Conservation (phyloP, 2,888 invertebrate species). For the Syrista parreyssii region DNA sequence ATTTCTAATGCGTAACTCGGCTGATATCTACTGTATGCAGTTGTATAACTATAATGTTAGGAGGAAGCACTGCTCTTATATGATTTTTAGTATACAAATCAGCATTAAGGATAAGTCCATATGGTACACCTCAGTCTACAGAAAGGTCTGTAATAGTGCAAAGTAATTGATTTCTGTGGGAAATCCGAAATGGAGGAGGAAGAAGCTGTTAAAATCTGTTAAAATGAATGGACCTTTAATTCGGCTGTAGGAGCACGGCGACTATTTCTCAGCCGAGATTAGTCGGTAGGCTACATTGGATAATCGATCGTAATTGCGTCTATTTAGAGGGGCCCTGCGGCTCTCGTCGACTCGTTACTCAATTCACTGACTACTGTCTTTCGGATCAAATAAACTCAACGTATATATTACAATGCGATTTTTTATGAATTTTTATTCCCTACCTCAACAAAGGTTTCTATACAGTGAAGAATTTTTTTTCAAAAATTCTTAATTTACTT, state of each 20-base stretch:
- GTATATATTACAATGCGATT: neutral
- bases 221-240: neutral
- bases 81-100: neutral
- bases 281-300: slow-evolving; percentile 36
- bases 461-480: neutral
- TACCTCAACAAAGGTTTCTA: neutral
- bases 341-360: neutral
- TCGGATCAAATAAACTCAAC: neutral
- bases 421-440: neutral
- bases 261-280: slow-evolving; percentile 30
- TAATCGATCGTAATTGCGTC: slow-evolving; percentile 47
- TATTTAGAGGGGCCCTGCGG: slow-evolving; percentile 27
- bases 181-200: neutral
- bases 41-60: neutral
- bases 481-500: neutral
- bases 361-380: neutral
- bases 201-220: neutral
- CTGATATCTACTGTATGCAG: neutral
- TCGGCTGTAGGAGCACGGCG: neutral
- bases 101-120: too few species aligned
- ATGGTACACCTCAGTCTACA: neutral
- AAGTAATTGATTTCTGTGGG: neutral
- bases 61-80: neutral
- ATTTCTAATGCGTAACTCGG: too few species aligned
- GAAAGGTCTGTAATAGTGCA: neutral